These are phyloP conservation scores for Rhyacophila evoluta DNA, from an alignment of 2,888 invertebrate genomes.

Conservation along the genomic window DNA sequence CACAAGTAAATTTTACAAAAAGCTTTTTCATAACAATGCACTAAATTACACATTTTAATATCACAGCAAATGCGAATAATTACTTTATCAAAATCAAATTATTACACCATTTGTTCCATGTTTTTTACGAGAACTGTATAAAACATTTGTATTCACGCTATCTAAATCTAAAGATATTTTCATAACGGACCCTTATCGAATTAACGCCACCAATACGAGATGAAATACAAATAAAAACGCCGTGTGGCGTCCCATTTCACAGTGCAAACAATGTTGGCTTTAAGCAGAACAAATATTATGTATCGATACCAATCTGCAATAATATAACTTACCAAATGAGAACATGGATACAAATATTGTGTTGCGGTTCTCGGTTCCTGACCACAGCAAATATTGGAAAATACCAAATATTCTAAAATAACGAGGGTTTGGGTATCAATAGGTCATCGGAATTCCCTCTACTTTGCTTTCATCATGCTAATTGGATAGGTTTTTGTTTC, in stretches of 20 bases:
- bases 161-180: not conserved
- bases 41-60: no score
- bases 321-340: constrained; percentile 5
- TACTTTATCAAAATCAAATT: no score
- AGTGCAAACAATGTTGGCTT: not conserved
- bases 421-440: constrained; percentile 23
- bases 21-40: no score
- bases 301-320: not conserved
- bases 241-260: not conserved
- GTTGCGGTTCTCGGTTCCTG: not conserved
- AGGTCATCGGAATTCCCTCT: constrained; percentile 29
- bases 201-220: not conserved
- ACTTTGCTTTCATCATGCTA: constrained; percentile 30
- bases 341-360: not conserved
- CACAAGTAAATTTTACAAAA: no score
- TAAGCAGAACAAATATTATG: not conserved
- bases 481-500: constrained; percentile 2
- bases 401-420: constrained; percentile 29
- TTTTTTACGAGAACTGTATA: no score
- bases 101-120: no score
- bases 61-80: no score
- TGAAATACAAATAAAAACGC: not conserved
- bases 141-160: no score
- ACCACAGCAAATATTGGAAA: constrained; percentile 33
- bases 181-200: not conserved